Base-by-base conservation (phyloP, 1,140 invertebrate genomes). In the Zaprionus kolodkinae region DNA sequence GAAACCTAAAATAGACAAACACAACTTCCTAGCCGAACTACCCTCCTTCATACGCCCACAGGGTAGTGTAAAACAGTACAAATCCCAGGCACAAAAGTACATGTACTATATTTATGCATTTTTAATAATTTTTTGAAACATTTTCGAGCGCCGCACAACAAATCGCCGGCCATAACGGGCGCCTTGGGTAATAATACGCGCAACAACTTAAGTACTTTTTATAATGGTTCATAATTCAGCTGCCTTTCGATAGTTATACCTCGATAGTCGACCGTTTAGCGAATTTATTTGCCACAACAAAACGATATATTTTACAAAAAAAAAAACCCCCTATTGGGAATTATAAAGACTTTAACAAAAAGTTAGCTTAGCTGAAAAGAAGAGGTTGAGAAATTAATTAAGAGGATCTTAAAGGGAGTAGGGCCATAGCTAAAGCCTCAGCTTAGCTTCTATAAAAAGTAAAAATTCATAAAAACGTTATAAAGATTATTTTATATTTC, bases 201-300 rank as follows among this genome's bases (percentile, higher is more conserved):
- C 36, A 63, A 63, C 72, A 57, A 70, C 40, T 74, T 56, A 48
- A 63, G 66, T 48, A 74, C 66, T 57, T 69, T 56, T 56, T 57
- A 62, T 63, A 74, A 70, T 63, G 59, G 40, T 50, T 62, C 25
- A 74, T 74, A 74, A 70, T 74, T 74, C 70, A 27, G 0, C 54
- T 30, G 25, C 21, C 64, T 63, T 56, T 38, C 33, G 15, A 56
- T 62, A 57, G 63, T 74, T 74, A 74, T 69, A 21, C 52, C 52
- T 1, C 35, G 17, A 52, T 21, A 21, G 21, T 21, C 21, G 21
- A 21, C 21, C 2, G 40, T 35, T 59, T 45, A 67, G 6, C 30
- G 63, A 61, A 48, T 69, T 62, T 57, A 55, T 62, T 38, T 36
- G n/a, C 55, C 54, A 55, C 54, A 55, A 17, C 10, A 17, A 50